A percentile compares a stretch with the other conserved stretches of the same genome.
Evolutionary conservation across 1,140 invertebrate genomes (phyloP).

Genomic region (Atta texana): DNA sequence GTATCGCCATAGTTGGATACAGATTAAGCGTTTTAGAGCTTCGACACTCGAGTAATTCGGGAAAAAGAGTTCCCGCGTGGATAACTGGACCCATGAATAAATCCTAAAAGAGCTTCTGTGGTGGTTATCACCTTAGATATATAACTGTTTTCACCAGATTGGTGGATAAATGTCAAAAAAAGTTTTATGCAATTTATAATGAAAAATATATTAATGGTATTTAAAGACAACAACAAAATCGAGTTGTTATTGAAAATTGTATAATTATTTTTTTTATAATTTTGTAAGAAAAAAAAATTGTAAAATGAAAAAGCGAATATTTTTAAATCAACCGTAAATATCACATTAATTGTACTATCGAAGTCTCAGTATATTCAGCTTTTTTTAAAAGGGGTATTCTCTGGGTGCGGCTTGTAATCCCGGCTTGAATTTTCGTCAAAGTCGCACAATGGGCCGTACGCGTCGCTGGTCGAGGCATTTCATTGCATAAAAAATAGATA

Average conservation of each 20-base stretch:
- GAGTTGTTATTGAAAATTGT: background rate
- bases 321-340: constrained; percentile 28
- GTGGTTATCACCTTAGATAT: constrained; percentile 26
- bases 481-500: constrained; percentile 81
- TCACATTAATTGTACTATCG: constrained; percentile 41
- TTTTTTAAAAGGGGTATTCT: constrained; percentile 56
- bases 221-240: background rate
- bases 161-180: background rate
- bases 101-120: constrained; percentile 53
- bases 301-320: background rate
- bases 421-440: constrained; percentile 73
- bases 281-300: background rate
- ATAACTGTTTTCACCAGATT: background rate
- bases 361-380: constrained; percentile 42
- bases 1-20: constrained; percentile 82
- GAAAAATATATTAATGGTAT: background rate
- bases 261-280: background rate
- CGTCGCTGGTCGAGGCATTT: constrained; percentile 72
- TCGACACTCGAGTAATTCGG: constrained; percentile 77
- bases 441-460: constrained; percentile 69
- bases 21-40: constrained; percentile 83
- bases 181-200: background rate
- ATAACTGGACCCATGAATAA: constrained; percentile 72
- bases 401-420: constrained; percentile 70
- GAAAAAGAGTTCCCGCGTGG: constrained; percentile 70